A percentile compares a stretch with the other conserved stretches of the same genome.
These are phyloP conservation scores for Heliconius nattereri DNA, from an alignment of 1,140 invertebrate species.

Conservation along the genomic window DNA sequence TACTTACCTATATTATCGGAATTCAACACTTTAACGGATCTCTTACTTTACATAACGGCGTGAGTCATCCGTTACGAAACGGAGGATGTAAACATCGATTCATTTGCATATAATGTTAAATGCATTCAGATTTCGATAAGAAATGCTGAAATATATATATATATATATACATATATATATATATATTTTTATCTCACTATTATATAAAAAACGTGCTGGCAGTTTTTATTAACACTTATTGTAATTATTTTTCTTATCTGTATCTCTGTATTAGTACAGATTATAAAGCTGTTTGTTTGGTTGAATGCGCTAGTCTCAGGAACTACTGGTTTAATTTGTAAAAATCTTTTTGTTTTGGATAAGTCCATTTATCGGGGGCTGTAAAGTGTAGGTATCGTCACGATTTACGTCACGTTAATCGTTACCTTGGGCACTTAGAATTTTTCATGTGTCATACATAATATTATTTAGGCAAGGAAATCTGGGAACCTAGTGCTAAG, in stretches of 20 bases:
- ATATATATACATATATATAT: too few relatives aligned
- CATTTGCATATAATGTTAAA: constrained; percentile 11
- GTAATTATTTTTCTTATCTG: too few relatives aligned
- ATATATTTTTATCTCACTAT: not conserved
- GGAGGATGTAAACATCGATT: constrained; percentile 1
- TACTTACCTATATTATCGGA: not conserved
- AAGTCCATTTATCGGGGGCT: too few relatives aligned
- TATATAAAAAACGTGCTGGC: too few relatives aligned
- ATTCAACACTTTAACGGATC: not conserved
- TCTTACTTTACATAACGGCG: not conserved
- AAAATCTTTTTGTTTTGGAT: not conserved
- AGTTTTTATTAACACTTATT: too few relatives aligned
- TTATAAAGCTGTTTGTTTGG: not conserved
- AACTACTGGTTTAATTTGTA: not conserved
- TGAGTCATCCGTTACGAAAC: constrained; percentile 4
- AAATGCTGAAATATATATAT: too few relatives aligned
- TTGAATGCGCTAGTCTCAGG: not conserved
- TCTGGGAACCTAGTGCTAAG: not conserved
- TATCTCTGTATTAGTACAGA: too few relatives aligned
- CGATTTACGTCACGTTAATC: too few relatives aligned
- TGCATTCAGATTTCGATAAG: constrained; percentile 7
- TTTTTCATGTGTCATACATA: too few relatives aligned
- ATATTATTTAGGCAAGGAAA: not conserved
- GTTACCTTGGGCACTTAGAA: too few relatives aligned
- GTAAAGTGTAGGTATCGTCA: too few relatives aligned